phyloP scores from a whole-genome alignment of 1,140 invertebrate species.

The Tetramorium alpestre region DNA sequence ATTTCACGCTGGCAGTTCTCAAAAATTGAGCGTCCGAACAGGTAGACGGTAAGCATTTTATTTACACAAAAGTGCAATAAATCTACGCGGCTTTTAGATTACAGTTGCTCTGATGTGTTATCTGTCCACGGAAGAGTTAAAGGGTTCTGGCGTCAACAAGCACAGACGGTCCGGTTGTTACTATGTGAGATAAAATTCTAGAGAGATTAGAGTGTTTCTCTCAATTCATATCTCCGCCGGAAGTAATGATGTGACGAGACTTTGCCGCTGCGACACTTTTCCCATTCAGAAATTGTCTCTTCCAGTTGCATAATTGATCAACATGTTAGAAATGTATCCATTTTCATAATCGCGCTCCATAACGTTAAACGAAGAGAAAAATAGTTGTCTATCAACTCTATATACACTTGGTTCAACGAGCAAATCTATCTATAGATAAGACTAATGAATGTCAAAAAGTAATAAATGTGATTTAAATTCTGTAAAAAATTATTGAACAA shows the following conservation, averaged over 20 bases:
- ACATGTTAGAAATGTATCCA: background rate
- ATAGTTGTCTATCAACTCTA: background rate
- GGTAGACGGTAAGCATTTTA: background rate
- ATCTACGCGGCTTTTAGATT: slow-evolving; percentile 43
- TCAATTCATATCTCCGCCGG: slow-evolving; percentile 73
- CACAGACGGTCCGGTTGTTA: slow-evolving; percentile 58
- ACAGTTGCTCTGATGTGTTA: slow-evolving; percentile 48
- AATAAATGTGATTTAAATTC: background rate
- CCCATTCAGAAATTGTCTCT: slow-evolving; percentile 20
- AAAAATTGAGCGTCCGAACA: slow-evolving; percentile 21
- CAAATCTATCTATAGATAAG: background rate
- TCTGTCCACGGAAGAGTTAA: slow-evolving; percentile 69
- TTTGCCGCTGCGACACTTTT: background rate
- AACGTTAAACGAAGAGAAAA: background rate
- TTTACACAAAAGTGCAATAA: slow-evolving; percentile 37
- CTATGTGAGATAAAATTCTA: slow-evolving; percentile 74
- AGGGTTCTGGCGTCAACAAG: slow-evolving; percentile 55
- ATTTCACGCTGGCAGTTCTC: slow-evolving; percentile 15
- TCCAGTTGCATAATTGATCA: slow-evolving; percentile 48
- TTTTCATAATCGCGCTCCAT: background rate
- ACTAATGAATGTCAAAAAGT: slow-evolving; percentile 16
- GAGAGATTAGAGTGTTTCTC: slow-evolving; percentile 64
- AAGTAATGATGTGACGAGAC: slow-evolving; percentile 42
- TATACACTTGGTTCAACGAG: background rate
- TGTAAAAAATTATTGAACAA: too few relatives aligned